Evolutionary conservation across 2,888 invertebrate species (phyloP).

Genomic region (Bombylius discolor): DNA sequence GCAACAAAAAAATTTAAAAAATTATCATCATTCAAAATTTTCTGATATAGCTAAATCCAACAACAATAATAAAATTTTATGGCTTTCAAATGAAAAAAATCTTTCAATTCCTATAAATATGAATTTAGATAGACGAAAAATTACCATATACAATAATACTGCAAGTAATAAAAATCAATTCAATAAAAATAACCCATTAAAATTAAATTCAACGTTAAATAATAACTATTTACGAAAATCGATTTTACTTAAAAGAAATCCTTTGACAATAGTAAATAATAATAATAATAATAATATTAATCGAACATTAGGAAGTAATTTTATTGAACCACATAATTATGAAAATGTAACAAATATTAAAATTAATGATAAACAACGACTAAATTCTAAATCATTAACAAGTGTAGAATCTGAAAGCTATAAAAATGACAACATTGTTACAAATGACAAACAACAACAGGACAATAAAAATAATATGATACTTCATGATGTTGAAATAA

Average conservation of each 20-base stretch:
- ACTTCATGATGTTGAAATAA: background rate
- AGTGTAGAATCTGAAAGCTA: background rate
- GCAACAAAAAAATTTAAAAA: background rate
- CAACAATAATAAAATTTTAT: background rate
- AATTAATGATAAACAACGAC: background rate
- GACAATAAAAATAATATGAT: background rate
- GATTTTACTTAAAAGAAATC: background rate
- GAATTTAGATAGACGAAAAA: background rate
- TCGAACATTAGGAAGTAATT: background rate
- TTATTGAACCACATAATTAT: background rate
- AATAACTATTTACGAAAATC: too few species aligned
- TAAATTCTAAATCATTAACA: background rate
- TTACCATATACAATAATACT: background rate
- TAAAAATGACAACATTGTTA: background rate
- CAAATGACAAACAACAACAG: background rate
- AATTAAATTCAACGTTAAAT: background rate
- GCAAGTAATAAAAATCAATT: background rate
- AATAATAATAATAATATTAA: background rate
- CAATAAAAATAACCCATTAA: background rate
- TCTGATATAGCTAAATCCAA: background rate
- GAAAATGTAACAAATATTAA: background rate
- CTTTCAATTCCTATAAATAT: background rate
- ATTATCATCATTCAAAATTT: background rate
- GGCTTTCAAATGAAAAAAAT: background rate
- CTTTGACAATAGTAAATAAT: background rate